A percentile compares a stretch with the other conserved stretches of the same genome.
These are phyloP conservation scores for Coturnix japonica DNA, from an alignment of 2,113 vertebrate species.

Conservation along the genomic window DNA sequence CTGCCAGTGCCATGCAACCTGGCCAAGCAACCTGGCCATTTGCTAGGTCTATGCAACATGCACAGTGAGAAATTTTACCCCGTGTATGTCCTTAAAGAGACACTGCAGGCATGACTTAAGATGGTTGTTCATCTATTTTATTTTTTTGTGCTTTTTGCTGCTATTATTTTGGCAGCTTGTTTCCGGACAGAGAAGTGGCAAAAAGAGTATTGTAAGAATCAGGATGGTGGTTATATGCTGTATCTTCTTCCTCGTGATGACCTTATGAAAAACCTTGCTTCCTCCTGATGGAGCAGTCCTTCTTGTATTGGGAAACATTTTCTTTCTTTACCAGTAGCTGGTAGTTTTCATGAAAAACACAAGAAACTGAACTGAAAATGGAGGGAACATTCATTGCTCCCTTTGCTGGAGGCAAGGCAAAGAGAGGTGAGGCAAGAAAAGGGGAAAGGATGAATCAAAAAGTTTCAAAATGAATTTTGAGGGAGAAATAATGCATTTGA, in stretches of 20 bases:
- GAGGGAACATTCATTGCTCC: background rate
- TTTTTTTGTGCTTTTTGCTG: background rate
- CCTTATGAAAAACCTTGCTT: background rate
- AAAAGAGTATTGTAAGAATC: background rate
- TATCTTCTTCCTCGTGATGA: background rate
- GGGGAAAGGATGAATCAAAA: background rate
- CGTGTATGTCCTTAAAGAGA: background rate
- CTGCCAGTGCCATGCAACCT: background rate
- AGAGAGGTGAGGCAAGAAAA: background rate
- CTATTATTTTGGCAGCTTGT: background rate
- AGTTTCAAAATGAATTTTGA: background rate
- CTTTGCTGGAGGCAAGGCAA: background rate
- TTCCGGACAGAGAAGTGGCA: background rate
- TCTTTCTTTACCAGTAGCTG: background rate
- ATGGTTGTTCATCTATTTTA: background rate
- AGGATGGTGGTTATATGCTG: background rate
- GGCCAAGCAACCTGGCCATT: background rate
- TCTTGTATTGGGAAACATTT: background rate
- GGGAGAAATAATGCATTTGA: background rate
- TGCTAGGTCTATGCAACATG: background rate
- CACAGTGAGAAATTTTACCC: background rate
- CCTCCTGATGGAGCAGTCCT: background rate
- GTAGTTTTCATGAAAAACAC: background rate
- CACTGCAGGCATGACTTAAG: accelerated
- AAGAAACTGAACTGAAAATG: background rate